Conservation (phyloP, 2,113 vertebrate species). For the Carettochelys insculpta region DNA sequence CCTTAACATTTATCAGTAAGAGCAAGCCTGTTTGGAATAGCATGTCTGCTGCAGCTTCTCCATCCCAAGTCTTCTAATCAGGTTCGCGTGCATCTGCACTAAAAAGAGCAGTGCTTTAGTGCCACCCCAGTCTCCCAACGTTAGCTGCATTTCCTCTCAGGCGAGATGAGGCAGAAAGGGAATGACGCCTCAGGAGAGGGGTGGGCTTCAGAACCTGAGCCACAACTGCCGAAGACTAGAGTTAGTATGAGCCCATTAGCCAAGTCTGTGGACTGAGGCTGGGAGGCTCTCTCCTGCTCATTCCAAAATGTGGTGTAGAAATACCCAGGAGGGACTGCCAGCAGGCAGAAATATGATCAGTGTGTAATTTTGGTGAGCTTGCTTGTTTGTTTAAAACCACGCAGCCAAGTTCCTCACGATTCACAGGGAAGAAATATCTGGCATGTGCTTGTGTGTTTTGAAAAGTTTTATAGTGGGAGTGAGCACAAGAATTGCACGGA, state of each 20-base stretch:
- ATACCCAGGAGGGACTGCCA: background rate
- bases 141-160: background rate
- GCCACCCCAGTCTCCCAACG: background rate
- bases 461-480: background rate
- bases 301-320: background rate
- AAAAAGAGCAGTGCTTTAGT: background rate
- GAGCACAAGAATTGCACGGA: background rate
- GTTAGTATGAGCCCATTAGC: background rate
- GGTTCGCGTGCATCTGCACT: background rate
- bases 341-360: background rate
- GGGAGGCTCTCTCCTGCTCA: background rate
- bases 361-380: background rate
- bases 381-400: background rate
- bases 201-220: background rate
- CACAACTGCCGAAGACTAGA: background rate
- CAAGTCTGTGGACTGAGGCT: background rate
- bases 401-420: background rate
- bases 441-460: rapidly evolving
- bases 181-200: background rate
- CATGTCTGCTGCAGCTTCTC: too few species aligned
- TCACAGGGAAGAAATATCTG: background rate
- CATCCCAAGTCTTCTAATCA: background rate
- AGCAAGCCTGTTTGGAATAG: background rate
- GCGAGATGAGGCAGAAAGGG: background rate
- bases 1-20: background rate